Base-by-base conservation (phyloP, 2,797 vertebrate genomes). In the Erpetoichthys calabaricus region DNA sequence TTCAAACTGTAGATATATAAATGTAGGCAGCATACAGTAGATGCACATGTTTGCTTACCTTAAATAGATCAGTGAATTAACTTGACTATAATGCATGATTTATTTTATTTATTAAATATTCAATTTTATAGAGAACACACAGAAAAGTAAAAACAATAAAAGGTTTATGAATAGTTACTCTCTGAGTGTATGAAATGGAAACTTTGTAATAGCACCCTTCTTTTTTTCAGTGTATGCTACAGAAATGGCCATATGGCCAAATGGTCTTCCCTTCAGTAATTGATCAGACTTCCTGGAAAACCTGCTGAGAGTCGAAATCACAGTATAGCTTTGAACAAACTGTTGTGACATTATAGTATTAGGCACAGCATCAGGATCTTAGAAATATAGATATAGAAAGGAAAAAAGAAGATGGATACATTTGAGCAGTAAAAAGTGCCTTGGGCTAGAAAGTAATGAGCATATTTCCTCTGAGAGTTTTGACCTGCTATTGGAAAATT, bases 361-460 rank as follows among this genome's bases (percentile, higher is more conserved):
- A 79, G 81, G 84, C 82, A 80, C 63, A 73, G 80, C 83, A 82
- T 83, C 77, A 79, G 81, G 70, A 83, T 82, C 79, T 75, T 57
- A 77, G 74, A 84, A 87, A 87, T 76, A 86, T 80, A 84, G 80
- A 84, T 81, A 83, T 78, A 86, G 77, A 85, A 84, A 80, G 81
- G 85, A 75, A 77, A 80, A 73, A 75, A 77, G 79, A 85, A 87
- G 84, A 86, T 78, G 80, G 88, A 88, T 86, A 86, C 80, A 79
- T 86, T 85, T 71, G 78, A 79, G 81, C 84, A 74, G 82, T 80
- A 84, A 85, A 78, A 77, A 89, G 75, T 66, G 91, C 93, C 94
- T 57, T 73, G 45, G 91, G 94, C 91, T 89, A 94, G 84, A 74
- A 89, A 92, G 91, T 97, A 97, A 98, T 94, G 92, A 98, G 91